Percentiles rank a stretch among this genome's conserved stretches.
phyloP scores from a whole-genome alignment of 2,888 invertebrate genomes.

The Acrocyrtus sp. region DNA sequence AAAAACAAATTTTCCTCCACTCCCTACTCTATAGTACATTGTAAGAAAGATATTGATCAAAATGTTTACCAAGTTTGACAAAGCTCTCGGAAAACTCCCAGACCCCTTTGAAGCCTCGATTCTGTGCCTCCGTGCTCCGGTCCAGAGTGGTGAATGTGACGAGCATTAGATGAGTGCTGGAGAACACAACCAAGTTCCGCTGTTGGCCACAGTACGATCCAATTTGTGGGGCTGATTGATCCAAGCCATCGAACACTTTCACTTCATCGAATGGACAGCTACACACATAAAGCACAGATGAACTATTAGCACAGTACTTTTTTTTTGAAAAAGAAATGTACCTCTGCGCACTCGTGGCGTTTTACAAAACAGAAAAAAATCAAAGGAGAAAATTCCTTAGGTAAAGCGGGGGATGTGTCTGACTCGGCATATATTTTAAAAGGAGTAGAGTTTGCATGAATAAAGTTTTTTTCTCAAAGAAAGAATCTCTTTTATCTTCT shows the following conservation, averaged over 20 bases:
- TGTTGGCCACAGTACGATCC: slow-evolving; percentile 98
- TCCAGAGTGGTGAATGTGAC: slow-evolving; percentile 92
- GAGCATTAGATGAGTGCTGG: slow-evolving; percentile 88
- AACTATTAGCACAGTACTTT: neutral
- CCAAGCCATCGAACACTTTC: slow-evolving; percentile 94
- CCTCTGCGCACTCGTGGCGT: no score
- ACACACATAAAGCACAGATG: slow-evolving; percentile 64
- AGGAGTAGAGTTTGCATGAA: no score
- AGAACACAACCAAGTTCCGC: slow-evolving; percentile 94
- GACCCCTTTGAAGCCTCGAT: slow-evolving; percentile 97
- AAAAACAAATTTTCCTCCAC: neutral
- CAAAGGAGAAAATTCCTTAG: slow-evolving; percentile 2
- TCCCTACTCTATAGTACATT: no score
- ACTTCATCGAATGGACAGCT: slow-evolving; percentile 99
- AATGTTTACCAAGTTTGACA: slow-evolving; percentile 90
- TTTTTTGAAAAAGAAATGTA: no score
- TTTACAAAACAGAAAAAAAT: neutral
- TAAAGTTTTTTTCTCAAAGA: no score
- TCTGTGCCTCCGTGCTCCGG: slow-evolving; percentile 93
- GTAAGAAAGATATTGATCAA: slow-evolving; percentile 43
- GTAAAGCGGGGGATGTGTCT: no score
- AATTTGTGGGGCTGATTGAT: slow-evolving; percentile 88
- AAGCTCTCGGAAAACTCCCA: slow-evolving; percentile 99
- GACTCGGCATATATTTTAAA: no score
- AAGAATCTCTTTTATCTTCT: no score